Base-by-base conservation (phyloP, 2,113 vertebrate genomes). In the Oncorhynchus tshawytscha region DNA sequence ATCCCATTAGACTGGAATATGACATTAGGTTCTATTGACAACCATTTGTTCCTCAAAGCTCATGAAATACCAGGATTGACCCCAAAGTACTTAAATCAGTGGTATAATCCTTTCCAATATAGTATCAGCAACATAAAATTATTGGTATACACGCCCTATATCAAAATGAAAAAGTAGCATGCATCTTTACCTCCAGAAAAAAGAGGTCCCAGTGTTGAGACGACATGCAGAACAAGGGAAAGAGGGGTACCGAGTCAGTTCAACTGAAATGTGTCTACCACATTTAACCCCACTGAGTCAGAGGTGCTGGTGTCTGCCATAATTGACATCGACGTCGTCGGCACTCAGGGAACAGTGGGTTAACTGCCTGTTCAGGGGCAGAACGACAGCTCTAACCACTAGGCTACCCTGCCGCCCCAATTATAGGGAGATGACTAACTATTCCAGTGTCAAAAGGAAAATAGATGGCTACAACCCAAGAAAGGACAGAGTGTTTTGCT, bases 71-170 rank as follows among this genome's bases (percentile, higher is more conserved):
- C 39, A 12, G 39, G 39, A 45, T 45, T 45, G 39, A 45, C 39
- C 39, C 39, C 71, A 59, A 70, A 45, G 31, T 59, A 2, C 45
- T 79, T 80, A 54, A 54, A 78, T 59, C 82, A 81, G 72, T 54
- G 76, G 39, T 45, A 45, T 84, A 72, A n/a, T 67, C 39, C 82
- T 77, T 66, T 67, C 81, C 66, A 82, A 85, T 64, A 88, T 81
- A 89, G 84, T 85, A 91, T 90, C 91, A 93, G 90, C 92, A 89
- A 90, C 77, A 78, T 81, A 45, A 74, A 78, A 80, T 31, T 77
- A 87, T 80, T 84, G 85, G 88, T 83, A 85, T 85, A 84, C 81
- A 85, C 79, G 69, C 75, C 80, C 79, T 45, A 45, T 11, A 45
- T 45, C 25, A 54, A 82, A 77, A 82, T 78, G 20, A 24, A 81